These are phyloP conservation scores for Cheilosia vulpina DNA, from an alignment of 2,888 invertebrate species.

Conservation along the genomic window DNA sequence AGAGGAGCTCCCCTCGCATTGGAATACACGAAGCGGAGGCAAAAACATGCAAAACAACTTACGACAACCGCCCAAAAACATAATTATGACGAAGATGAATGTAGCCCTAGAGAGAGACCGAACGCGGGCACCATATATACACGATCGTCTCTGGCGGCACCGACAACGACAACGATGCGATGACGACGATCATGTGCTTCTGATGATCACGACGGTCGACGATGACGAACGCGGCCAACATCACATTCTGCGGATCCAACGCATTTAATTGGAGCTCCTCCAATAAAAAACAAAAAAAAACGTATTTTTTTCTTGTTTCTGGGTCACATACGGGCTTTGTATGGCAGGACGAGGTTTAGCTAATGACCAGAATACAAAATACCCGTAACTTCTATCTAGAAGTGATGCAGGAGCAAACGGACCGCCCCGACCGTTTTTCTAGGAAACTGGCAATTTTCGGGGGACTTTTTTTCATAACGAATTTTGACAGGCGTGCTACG, in stretches of 20 bases:
- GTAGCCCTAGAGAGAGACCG: slow-evolving; percentile 74
- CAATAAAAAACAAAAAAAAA: slow-evolving; percentile 22
- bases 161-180: slow-evolving; percentile 6
- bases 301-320: slow-evolving; percentile 45
- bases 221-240: slow-evolving; percentile 61
- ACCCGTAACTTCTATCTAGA: slow-evolving; percentile 54
- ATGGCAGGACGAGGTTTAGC: slow-evolving; percentile 32
- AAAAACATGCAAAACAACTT: slow-evolving; percentile 72
- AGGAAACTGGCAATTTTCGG: slow-evolving; percentile 50
- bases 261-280: slow-evolving; percentile 65
- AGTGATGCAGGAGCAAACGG: slow-evolving; percentile 13
- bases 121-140: slow-evolving; percentile 44
- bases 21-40: background rate
- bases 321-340: slow-evolving; percentile 44
- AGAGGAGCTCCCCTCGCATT: slow-evolving; percentile 19
- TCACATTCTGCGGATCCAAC: slow-evolving; percentile 61
- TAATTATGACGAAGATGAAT: slow-evolving; percentile 76
- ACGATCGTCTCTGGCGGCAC: slow-evolving; percentile 30
- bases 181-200: slow-evolving; percentile 55
- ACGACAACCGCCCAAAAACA: slow-evolving; percentile 74
- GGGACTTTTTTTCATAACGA: slow-evolving; percentile 48
- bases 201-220: slow-evolving; percentile 63
- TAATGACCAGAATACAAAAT: slow-evolving; percentile 66
- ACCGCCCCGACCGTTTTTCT: slow-evolving; percentile 59
- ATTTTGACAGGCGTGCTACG: slow-evolving; percentile 46